A percentile compares a stretch with the other conserved stretches of the same genome.
These are phyloP conservation scores for Heterodera carotae DNA, from an alignment of 1,140 invertebrate species.

Conservation along the genomic window DNA sequence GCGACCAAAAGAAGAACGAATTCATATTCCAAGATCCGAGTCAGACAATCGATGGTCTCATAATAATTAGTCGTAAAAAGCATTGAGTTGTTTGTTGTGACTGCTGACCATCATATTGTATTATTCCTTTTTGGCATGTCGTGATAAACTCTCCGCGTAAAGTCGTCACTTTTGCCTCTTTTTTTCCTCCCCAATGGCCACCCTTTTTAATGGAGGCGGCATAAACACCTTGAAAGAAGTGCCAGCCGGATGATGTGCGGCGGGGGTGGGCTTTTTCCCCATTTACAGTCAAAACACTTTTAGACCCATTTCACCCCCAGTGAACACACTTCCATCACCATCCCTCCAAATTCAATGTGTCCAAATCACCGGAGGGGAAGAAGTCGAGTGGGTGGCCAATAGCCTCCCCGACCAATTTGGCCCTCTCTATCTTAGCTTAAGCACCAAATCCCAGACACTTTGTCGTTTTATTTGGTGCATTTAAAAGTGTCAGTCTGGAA, in stretches of 20 bases:
- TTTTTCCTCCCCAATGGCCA: neutral
- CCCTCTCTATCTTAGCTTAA: neutral
- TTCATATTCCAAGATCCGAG: too few species aligned
- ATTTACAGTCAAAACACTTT: neutral
- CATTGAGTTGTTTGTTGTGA: too few species aligned
- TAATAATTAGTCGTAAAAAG: neutral
- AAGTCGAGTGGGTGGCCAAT: neutral
- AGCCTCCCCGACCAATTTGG: neutral
- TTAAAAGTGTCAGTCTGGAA: neutral
- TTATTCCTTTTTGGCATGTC: neutral
- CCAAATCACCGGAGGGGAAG: neutral
- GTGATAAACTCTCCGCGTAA: neutral
- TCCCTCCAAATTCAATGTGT: neutral
- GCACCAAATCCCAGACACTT: neutral
- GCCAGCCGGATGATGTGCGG: too few species aligned
- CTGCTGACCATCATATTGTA: neutral
- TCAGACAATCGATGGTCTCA: too few species aligned
- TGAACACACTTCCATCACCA: neutral
- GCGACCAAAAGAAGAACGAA: neutral
- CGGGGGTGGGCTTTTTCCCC: neutral
- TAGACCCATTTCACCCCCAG: neutral
- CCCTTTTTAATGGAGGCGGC: too few species aligned
- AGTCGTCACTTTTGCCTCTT: neutral
- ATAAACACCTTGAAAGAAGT: too few species aligned
- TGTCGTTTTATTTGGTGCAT: neutral